Evolutionary conservation across 2,797 vertebrate species (phyloP).

Genomic region (Sebastolobus alascanus): DNA sequence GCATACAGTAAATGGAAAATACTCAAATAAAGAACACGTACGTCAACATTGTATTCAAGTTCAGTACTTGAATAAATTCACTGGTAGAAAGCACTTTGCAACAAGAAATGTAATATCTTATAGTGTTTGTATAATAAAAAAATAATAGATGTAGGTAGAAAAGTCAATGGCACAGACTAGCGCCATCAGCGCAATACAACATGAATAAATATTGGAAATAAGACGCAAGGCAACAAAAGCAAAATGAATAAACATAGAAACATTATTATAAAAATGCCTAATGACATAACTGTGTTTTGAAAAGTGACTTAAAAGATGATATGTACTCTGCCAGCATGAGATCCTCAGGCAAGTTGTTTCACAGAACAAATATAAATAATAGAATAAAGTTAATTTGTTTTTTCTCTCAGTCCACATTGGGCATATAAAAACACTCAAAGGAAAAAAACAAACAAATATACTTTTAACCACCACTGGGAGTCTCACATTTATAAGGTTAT

Average conservation of each 20-base stretch:
- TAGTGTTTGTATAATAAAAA: neutral
- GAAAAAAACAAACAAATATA: neutral
- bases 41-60: neutral
- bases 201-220: neutral
- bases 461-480: neutral
- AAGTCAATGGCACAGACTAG: neutral
- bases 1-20: neutral
- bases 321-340: neutral
- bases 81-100: neutral
- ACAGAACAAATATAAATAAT: neutral
- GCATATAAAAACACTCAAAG: neutral
- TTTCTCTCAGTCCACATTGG: neutral
- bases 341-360: neutral
- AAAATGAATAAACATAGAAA: neutral
- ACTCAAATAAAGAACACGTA: neutral
- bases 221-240: too few relatives aligned
- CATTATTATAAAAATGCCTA: neutral
- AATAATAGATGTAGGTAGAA: neutral
- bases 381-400: neutral
- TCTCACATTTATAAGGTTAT: neutral
- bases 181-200: neutral
- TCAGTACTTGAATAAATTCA: neutral
- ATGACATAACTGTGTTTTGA: neutral
- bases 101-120: too few relatives aligned
- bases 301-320: neutral